Base-by-base conservation (phyloP, 2,797 vertebrate genomes). In the Eurystomus glaucurus region DNA sequence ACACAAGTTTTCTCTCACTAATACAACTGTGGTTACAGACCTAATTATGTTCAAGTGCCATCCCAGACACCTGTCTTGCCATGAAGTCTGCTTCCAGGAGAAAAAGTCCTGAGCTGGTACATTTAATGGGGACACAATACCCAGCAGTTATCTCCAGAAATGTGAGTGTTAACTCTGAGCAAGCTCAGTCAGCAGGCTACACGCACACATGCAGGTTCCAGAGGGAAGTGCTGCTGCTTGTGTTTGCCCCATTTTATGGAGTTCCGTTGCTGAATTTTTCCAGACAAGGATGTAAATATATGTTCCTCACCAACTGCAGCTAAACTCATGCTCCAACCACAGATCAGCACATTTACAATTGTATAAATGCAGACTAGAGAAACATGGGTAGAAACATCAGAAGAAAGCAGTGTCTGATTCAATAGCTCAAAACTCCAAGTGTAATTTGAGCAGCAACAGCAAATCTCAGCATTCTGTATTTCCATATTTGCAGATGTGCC, bases 151-250 rank as follows among this genome's bases (percentile, higher is more conserved):
- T 29, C 61, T 64, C 37, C 61, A 85, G 80, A 84, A 76, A 41
- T 0, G 0, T 0, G 21, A 74, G 45, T 0, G 0, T 29, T 20
- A 61, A 16, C n/a, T 50, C 48, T 21, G 18, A 74, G 51, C 45
- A 54, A 69, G 55, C 1, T 0, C 54, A 61, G 51, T 48, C 74
- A 72, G 37, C 64, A 80, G 18, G 23, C 37, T 37, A 69, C 60
- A 62, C 29, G 45, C 0, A 0, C 2, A 5, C 1, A 1, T 25
- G 48, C 41, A 78, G 61, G 41, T 66, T 48, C 21, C 45, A 35
- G 18, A 69, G 81, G 37, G 26, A 84, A 66, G 55, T 10, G 21
- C 55, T 46, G 43, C 50, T 77, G 16, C 8, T 23, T 58, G 50
- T 46, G 46, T 41, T 66, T 3, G 2, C 9, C 31, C 25, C 14